Percentiles rank a stretch among this genome's conserved stretches.
Evolutionary conservation across 2,113 vertebrate species (phyloP).

Genomic region (Stegastes partitus): DNA sequence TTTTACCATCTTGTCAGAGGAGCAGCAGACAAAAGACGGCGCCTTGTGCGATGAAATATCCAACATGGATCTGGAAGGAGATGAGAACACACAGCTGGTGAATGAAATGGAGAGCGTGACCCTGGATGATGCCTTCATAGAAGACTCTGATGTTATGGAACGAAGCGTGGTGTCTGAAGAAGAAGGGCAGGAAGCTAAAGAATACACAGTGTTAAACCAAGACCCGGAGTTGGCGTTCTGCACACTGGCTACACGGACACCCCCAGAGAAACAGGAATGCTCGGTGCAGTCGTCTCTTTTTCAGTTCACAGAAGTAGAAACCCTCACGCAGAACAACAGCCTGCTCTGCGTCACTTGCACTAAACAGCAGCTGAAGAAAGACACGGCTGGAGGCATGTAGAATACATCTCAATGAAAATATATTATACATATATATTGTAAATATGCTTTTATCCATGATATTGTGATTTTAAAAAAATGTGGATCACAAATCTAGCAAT

Average conservation of each 20-base stretch:
- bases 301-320: conserved; percentile 94
- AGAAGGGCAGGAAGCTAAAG: conserved; percentile 61
- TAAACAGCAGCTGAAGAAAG: conserved; percentile 69
- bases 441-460: no score
- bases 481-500: no score
- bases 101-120: conserved; percentile 83
- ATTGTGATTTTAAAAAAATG: no score
- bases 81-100: conserved; percentile 71
- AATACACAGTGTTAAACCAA: conserved; percentile 84
- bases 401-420: background rate
- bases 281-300: conserved; percentile 91
- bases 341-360: conserved; percentile 93
- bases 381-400: conserved; percentile 61
- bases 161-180: conserved; percentile 66
- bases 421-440: no score
- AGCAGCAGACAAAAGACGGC: conserved; percentile 44
- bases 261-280: conserved; percentile 85
- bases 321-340: conserved; percentile 91
- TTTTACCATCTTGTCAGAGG: conserved; percentile 69
- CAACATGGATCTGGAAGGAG: conserved; percentile 38
- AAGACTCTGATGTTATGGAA: conserved; percentile 75
- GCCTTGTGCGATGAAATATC: conserved; percentile 32
- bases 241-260: conserved; percentile 87
- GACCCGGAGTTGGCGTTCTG: conserved; percentile 91
- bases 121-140: conserved; percentile 76